phyloP scores from a whole-genome alignment of 2,888 invertebrate genomes.

The Tanytarsus gracilentus region DNA sequence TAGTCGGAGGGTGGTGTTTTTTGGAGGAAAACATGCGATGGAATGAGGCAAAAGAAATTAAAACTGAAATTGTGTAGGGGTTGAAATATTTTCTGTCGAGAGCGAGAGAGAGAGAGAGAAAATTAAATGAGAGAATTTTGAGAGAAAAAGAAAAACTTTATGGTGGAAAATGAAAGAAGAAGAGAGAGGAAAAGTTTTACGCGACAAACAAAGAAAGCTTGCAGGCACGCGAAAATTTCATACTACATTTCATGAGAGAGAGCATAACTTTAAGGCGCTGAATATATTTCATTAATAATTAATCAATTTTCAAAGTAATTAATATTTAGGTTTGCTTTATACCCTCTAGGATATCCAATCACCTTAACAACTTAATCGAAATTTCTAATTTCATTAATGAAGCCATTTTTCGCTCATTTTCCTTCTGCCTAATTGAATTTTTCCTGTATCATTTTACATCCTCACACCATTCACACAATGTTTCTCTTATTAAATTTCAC shows the following conservation, averaged over 20 bases:
- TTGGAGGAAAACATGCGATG: not conserved
- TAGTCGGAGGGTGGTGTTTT: too few relatives aligned
- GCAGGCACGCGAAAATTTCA: not conserved
- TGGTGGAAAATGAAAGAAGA: not conserved
- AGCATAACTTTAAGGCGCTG: not conserved
- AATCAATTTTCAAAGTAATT: too few relatives aligned
- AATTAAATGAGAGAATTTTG: not conserved
- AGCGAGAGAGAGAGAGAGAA: not conserved
- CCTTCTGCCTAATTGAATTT: slow-evolving; percentile 11
- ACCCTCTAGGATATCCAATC: too few relatives aligned
- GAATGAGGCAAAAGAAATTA: not conserved
- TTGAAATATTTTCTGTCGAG: not conserved
- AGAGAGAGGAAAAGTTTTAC: not conserved
- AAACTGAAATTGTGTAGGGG: too few relatives aligned
- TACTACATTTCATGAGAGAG: not conserved
- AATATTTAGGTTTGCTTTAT: too few relatives aligned
- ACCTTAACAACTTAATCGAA: slow-evolving; percentile 10
- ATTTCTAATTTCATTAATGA: slow-evolving; percentile 10
- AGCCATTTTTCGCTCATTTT: slow-evolving; percentile 14
- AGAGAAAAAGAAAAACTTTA: not conserved
- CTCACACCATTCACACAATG: too few relatives aligned
- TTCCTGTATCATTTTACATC: too few relatives aligned
- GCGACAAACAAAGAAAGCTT: not conserved
- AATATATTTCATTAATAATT: too few relatives aligned
- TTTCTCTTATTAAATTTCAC: not conserved